Conservation (phyloP, 1,140 invertebrate genomes). For the Colletes latitarsis region DNA sequence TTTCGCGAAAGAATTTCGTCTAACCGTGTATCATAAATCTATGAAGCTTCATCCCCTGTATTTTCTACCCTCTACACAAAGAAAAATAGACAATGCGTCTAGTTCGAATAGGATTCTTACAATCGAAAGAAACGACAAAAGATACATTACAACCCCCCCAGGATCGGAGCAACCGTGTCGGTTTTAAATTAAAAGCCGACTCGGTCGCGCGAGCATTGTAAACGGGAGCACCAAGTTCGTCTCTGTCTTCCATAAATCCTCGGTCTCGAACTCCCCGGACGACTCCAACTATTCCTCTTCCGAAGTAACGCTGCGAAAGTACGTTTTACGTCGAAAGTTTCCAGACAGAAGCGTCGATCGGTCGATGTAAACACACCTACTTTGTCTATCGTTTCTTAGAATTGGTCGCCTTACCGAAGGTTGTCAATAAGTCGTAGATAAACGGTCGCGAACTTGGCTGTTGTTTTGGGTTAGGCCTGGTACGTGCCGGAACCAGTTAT, state of each 20-base stretch:
- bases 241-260: slow-evolving; percentile 16
- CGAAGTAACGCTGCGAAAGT: not conserved
- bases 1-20: too few relatives aligned
- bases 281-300: not conserved
- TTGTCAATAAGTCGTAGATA: too few relatives aligned
- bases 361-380: slow-evolving; percentile 8
- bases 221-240: slow-evolving; percentile 3
- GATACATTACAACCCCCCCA: not conserved
- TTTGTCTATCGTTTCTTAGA: not conserved
- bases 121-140: too few relatives aligned
- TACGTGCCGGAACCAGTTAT: too few relatives aligned
- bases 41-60: too few relatives aligned
- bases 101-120: too few relatives aligned
- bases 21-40: too few relatives aligned
- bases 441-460: not conserved
- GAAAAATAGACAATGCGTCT: too few relatives aligned
- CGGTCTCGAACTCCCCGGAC: not conserved
- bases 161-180: not conserved
- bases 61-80: too few relatives aligned
- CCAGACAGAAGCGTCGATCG: not conserved
- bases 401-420: too few relatives aligned
- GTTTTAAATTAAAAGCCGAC: not conserved
- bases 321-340: slow-evolving; percentile 13
- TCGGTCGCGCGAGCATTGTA: slow-evolving; percentile 13
- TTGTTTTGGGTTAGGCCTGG: too few relatives aligned